phyloP scores from a whole-genome alignment of 35 echinoderm and acorn worm genomes.

The Lytechinus pictus region DNA sequence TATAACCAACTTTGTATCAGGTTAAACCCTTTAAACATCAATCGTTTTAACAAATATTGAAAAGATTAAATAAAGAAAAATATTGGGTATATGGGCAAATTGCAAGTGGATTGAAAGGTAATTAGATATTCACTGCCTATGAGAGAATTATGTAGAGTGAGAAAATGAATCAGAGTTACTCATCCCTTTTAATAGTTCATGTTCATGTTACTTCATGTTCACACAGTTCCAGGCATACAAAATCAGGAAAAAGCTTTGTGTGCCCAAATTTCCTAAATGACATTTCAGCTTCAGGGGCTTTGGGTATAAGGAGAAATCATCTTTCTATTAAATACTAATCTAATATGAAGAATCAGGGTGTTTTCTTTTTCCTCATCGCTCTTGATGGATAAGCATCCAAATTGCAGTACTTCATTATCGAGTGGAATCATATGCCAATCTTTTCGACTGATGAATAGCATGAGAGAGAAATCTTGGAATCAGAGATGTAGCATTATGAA shows the following conservation, averaged over 20 bases:
- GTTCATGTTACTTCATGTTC: not conserved
- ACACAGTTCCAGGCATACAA: not conserved
- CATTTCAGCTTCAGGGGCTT: not conserved
- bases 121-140: not conserved
- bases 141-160: not conserved
- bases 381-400: not conserved
- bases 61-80: no score
- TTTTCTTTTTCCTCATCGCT: not conserved
- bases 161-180: not conserved
- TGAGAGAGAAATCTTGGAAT: conserved; percentile 22
- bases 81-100: no score
- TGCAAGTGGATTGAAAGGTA: no score
- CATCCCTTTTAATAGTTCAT: not conserved
- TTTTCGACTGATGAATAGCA: not conserved
- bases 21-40: not conserved
- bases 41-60: not conserved
- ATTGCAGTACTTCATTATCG: not conserved
- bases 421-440: not conserved
- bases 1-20: no score
- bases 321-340: conserved; percentile 14
- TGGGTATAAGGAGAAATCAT: not conserved
- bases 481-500: conserved; percentile 25
- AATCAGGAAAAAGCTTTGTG: not conserved
- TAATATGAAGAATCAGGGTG: not conserved
- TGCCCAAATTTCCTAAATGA: not conserved